Percentiles rank a stretch among this genome's conserved stretches.
These are phyloP conservation scores for Chrysotoxum bicinctum DNA, from an alignment of 2,888 invertebrate species.

Conservation along the genomic window DNA sequence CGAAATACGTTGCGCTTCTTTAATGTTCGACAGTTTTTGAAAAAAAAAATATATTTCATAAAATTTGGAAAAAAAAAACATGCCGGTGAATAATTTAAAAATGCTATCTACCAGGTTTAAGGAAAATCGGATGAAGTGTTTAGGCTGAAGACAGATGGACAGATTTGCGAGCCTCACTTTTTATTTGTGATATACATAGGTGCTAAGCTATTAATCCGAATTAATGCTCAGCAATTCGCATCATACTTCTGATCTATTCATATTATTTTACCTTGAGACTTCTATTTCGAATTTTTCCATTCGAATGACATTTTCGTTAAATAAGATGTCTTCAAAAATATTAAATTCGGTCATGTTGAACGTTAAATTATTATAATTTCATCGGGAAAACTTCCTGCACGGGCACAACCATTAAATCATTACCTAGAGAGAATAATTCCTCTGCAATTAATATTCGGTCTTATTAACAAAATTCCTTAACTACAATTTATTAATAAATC, in stretches of 20 bases:
- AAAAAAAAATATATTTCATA: too few relatives aligned
- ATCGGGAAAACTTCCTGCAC: background rate
- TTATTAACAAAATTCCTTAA: background rate
- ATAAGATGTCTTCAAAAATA: background rate
- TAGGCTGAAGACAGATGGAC: too few relatives aligned
- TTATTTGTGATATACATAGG: too few relatives aligned
- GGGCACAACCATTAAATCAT: background rate
- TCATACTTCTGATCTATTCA: background rate
- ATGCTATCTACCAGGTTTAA: too few relatives aligned
- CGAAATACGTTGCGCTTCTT: too few relatives aligned
- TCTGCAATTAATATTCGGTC: background rate
- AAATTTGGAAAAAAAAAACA: too few relatives aligned
- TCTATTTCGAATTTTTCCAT: background rate
- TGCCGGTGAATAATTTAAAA: too few relatives aligned
- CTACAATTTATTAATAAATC: background rate
- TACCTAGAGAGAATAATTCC: background rate
- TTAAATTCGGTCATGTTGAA: background rate
- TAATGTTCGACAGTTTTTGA: too few relatives aligned
- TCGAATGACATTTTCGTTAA: background rate
- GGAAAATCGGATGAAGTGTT: too few relatives aligned
- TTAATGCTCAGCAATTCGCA: background rate
- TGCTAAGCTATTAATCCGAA: background rate
- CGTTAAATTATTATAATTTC: background rate
- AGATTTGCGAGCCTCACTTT: too few relatives aligned
- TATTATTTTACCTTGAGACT: background rate